Evolutionary conservation across 2,797 vertebrate species (phyloP).

Genomic region (Naso thynnoides): DNA sequence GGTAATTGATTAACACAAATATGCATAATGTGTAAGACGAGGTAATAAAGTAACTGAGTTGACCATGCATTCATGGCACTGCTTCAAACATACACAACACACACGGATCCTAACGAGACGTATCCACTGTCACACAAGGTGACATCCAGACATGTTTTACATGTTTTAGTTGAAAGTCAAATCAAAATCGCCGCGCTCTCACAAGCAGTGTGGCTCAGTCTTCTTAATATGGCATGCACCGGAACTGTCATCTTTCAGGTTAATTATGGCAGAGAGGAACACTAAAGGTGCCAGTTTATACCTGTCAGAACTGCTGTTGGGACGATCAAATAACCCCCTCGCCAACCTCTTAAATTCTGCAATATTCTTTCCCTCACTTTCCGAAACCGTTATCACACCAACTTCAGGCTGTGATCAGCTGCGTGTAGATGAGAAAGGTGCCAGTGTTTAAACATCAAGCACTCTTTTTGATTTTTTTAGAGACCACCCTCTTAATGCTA

Average conservation of each 20-base stretch:
- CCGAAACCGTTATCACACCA: too few relatives aligned
- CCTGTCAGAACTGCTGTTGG: neutral
- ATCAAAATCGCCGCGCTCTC: slow-evolving; percentile 15
- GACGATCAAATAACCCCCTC: neutral
- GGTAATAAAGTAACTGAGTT: slow-evolving; percentile 1
- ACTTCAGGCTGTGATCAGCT: neutral
- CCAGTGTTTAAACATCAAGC: neutral
- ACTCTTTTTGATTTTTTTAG: neutral
- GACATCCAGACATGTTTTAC: slow-evolving; percentile 7
- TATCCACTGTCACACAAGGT: slow-evolving; percentile 3
- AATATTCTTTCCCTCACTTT: too few relatives aligned
- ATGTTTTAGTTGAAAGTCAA: slow-evolving; percentile 11
- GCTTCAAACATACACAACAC: slow-evolving; percentile 5
- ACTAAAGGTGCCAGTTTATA: neutral
- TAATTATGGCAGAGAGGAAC: neutral
- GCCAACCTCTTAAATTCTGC: too few relatives aligned
- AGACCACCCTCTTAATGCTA: neutral
- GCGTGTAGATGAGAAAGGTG: neutral
- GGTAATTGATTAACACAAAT: neutral
- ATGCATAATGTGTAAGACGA: neutral
- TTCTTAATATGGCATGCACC: neutral
- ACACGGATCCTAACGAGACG: neutral
- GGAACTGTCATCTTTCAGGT: neutral
- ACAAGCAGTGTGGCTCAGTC: neutral
- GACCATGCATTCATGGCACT: slow-evolving; percentile 18